Evolutionary conservation across 2,888 invertebrate genomes (phyloP), one percentile per base, ranked within the genome.

Genomic region (Plebejus anna): DNA sequence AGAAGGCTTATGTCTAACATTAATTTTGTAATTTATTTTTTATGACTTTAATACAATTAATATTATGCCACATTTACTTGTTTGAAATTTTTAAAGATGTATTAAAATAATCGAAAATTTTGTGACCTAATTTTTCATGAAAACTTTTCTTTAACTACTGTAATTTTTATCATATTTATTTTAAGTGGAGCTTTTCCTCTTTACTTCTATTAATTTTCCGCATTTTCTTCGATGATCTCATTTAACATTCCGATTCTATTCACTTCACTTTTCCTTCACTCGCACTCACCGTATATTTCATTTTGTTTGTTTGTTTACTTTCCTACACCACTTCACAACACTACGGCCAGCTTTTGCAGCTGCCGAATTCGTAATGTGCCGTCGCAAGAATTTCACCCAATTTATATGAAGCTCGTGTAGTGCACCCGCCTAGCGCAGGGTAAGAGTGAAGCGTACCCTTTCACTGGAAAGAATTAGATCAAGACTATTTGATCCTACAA

Each of bases 221-320:
- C 36, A 66, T 13, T 36, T 5, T 13, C 66, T 22, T 66, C 32
- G 3, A 22, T 28, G 61, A 61, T 36, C 66, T 66, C 66, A 36
- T 66, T 66, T 32, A 5, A 66, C 66, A 66, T 66, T 36, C 66
- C 47, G 61, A 38, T 75, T 59, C 16, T 57, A 70, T 70, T 77
- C 76, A 77, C 76, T 78, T 77, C 77, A 76, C 76, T 84, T 71
- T 71, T 71, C 76, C 59, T 76, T 71, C 76, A 83, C 87, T 82
- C 87, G 83, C 88, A 94, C 94, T 94, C 93, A 94, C 94, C 94
- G 90, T 92, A 90, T 91, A 90, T 92, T 94, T 93, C 94, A 94
- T 94, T 87, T 88, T 89, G 84, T 82, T 86, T 81, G 88, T 86
- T 91, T 92, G 87, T 91, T 84, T 86, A 84, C 87, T 84, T 51